These are phyloP conservation scores for Ooceraea biroi DNA, from an alignment of 1,140 invertebrate species.

Conservation along the genomic window DNA sequence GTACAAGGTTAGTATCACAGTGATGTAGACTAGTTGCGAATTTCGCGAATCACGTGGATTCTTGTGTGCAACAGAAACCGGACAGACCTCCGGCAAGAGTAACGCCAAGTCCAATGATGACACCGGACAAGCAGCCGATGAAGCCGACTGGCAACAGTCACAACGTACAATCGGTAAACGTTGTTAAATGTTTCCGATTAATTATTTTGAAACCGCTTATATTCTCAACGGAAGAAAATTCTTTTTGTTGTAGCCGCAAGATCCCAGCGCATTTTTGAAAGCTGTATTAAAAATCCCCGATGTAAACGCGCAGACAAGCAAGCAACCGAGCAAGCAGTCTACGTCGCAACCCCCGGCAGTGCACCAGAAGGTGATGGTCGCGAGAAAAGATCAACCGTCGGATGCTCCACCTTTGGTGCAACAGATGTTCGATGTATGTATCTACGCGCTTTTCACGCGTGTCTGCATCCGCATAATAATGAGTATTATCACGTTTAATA, in stretches of 20 bases:
- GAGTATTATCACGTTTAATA: not conserved
- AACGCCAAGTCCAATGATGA: not conserved
- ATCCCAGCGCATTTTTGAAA: constrained; percentile 84
- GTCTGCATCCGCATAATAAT: not conserved
- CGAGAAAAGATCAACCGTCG: constrained; percentile 70
- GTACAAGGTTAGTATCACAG: constrained; percentile 70
- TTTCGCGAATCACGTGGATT: constrained; percentile 7
- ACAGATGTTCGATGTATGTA: constrained; percentile 83
- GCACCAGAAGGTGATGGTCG: not conserved
- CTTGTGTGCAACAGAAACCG: constrained; percentile 47
- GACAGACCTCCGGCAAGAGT: constrained; percentile 49
- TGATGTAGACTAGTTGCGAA: not conserved
- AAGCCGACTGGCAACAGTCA: constrained; percentile 48
- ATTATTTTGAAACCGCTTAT: not conserved
- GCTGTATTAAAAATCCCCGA: constrained; percentile 83
- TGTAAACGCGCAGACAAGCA: constrained; percentile 70
- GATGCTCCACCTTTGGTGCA: constrained; percentile 82
- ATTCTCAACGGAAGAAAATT: not conserved
- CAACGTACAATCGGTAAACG: constrained; percentile 66
- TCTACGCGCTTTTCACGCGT: not conserved
- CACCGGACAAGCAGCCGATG: constrained; percentile 3
- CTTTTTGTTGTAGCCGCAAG: constrained; percentile 74
- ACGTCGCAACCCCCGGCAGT: not conserved
- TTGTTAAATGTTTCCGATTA: not conserved
- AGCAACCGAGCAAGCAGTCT: constrained; percentile 1